Conservation (phyloP, 2,113 vertebrate species). For the Gasterosteus aculeatus region DNA sequence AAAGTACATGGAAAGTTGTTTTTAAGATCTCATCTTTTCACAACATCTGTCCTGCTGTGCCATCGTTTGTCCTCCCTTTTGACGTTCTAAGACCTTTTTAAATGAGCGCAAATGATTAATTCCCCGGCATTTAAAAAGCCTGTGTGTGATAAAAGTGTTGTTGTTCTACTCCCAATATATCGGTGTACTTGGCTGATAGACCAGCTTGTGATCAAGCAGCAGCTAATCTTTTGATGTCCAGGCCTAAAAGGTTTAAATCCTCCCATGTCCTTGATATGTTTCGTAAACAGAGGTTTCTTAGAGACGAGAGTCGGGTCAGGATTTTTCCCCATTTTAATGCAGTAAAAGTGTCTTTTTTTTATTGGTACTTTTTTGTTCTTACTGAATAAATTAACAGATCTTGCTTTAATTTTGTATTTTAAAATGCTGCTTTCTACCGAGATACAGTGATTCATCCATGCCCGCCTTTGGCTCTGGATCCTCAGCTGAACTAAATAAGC, state of each 20-base stretch:
- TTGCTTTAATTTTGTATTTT: not conserved
- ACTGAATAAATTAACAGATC: not conserved
- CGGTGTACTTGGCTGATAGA: slow-evolving; percentile 51
- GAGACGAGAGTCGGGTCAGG: slow-evolving; percentile 22
- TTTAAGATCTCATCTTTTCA: not conserved
- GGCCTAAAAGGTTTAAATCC: slow-evolving; percentile 61
- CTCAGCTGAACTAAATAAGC: slow-evolving; percentile 65
- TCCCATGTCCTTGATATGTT: slow-evolving; percentile 54
- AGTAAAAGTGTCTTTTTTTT: not conserved
- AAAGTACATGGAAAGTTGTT: not conserved
- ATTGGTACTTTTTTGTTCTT: not conserved
- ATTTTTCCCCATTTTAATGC: not conserved
- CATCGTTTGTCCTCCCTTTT: slow-evolving; percentile 15
- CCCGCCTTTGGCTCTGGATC: slow-evolving; percentile 33
- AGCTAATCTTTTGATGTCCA: slow-evolving; percentile 72
- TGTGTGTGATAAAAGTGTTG: slow-evolving; percentile 38
- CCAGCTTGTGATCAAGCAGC: slow-evolving; percentile 58
- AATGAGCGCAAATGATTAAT: slow-evolving; percentile 45
- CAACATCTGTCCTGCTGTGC: slow-evolving; percentile 6
- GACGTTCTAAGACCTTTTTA: slow-evolving; percentile 29
- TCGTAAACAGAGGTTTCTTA: slow-evolving; percentile 52
- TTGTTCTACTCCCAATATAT: slow-evolving; percentile 43
- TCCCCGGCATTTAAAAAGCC: slow-evolving; percentile 44
- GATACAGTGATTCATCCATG: slow-evolving; percentile 34
- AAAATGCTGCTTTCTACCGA: not conserved